phyloP scores from a whole-genome alignment of 2,888 invertebrate genomes.

The Euplagia quadripunctaria region DNA sequence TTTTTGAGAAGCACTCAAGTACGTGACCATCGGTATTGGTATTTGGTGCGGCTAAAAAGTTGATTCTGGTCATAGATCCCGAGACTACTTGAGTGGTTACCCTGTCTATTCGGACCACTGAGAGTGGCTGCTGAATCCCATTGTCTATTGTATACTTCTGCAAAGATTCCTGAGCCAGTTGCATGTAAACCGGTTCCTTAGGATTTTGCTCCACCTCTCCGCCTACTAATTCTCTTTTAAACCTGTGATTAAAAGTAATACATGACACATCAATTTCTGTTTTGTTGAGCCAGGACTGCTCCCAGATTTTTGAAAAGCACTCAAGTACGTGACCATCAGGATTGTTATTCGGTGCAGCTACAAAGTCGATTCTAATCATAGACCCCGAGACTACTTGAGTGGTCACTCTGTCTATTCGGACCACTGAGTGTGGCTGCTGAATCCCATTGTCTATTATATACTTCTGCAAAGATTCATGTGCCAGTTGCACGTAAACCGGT shows the following conservation, averaged over 20 bases:
- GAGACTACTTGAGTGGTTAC: conserved; percentile 53
- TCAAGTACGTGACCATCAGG: too few relatives aligned
- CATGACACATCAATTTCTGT: conserved; percentile 53
- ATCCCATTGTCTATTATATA: conserved; percentile 30
- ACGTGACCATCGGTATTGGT: not conserved
- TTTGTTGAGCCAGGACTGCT: conserved; percentile 73
- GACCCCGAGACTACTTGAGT: conserved; percentile 81
- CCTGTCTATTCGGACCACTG: conserved; percentile 34
- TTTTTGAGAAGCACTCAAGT: conserved; percentile 45
- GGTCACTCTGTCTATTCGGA: conserved; percentile 65
- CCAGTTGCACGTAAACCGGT: conserved; percentile 40
- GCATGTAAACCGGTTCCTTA: conserved; percentile 30
- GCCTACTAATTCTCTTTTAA: conserved; percentile 32
- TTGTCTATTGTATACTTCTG: conserved; percentile 31
- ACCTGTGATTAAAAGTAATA: conserved; percentile 31
- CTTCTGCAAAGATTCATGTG: conserved; percentile 55
- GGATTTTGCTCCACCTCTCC: conserved; percentile 25
- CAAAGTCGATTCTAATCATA: conserved; percentile 83
- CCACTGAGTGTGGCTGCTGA: not conserved
- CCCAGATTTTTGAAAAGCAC: not conserved
- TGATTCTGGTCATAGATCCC: conserved; percentile 43
- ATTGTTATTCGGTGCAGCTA: conserved; percentile 75
- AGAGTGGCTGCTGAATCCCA: conserved; percentile 14
- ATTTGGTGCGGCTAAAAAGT: conserved; percentile 26
- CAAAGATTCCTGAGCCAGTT: conserved; percentile 38